Base-by-base conservation (phyloP, 2,797 vertebrate genomes). In the Selene dorsalis region DNA sequence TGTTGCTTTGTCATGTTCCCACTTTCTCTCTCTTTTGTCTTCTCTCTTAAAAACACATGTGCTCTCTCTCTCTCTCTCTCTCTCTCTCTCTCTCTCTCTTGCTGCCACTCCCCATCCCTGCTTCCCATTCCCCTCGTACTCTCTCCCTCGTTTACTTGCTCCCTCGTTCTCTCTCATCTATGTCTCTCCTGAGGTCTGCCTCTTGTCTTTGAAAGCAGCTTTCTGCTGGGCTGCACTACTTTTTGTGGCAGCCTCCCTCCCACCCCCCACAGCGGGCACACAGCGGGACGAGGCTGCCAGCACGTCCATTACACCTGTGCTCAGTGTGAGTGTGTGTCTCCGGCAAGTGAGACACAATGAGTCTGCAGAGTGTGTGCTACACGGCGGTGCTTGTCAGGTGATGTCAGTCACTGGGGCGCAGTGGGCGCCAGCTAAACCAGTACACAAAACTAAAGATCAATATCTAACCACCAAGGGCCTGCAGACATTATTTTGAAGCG, bases 231-330 rank as follows among this genome's bases (percentile, higher is more conserved):
- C 78, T 61, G 69, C 72, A 64, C 56, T 53, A 43, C 66, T 35
- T 69, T 71, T 50, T 6, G 48, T 64, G 73, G 73, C 75, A 79
- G n/a, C n/a, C n/a, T n/a, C n/a, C n/a, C n/a, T n/a, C n/a, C 75
- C 61, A n/a, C 60, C 41, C 68, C 80, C 66, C 35, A 55, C 75
- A 75, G 81, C 26, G 2, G 59, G 72, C 14, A 18, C 68, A 47
- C 87, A 87, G 88, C 72, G 13, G 58, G 79, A 69, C 4, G 0
- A 20, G 66, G 8, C 72, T 77, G 77, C 80, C 83, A 80, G 63
- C 76, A 58, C 82, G 81, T 88, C 86, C 82, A 77, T 85, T 84
- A 85, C 82, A 83, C 77, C 78, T 69, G 38, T 43, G 63, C 73
- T 80, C 66, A 4, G 63, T 62, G 56, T 47, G 75, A 62, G 69